Base-by-base conservation (phyloP, 1,140 invertebrate genomes). In the Polyergus mexicanus region DNA sequence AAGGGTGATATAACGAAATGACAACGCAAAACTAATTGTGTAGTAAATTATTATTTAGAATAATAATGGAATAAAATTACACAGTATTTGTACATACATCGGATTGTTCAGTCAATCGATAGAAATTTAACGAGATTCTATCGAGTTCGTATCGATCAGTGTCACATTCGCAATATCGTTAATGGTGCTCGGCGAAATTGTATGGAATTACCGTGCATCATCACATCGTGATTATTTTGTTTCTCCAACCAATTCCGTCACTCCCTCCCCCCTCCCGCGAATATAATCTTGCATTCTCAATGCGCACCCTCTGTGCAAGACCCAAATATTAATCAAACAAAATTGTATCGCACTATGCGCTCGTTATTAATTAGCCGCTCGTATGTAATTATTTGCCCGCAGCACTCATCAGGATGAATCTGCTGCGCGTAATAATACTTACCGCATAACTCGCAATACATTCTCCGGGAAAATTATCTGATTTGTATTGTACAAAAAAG, bases 71-170 rank as follows among this genome's bases (percentile, higher is more conserved):
- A 78, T 78, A 78, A 28, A 28, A 78, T 78, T 78, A 68, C 76
- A 51, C 22, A 51, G 44, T 68, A 78, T 78, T 78, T 68, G 44
- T 54, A 51, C n/a, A 68, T 66, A 19, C n/a, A 68, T 25, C 22
- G 62, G 13, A 28, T 44, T 44, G 13, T 47, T 78, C 38, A 63
- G 38, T 41, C 58, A 35, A 35, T 47, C 47, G 25, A 68, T 68
- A n/a, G 32, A 68, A 78, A 68, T 78, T 78, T 78, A 78, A 78
- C 44, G 76, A 78, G 76, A 68, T 78, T 68, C 63, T 68, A 78
- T 78, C 63, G 47, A 78, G 62, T 51, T 35, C 4, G 28, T 32
- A 13, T 51, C 63, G 32, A 35, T 8, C 62, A 51, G 76, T 78
- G 76, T 78, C 63, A 28, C 76, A 54, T 78, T 66, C 63, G 75